Conservation (phyloP, 2,888 invertebrate species). For the Drosophila rellima region DNA sequence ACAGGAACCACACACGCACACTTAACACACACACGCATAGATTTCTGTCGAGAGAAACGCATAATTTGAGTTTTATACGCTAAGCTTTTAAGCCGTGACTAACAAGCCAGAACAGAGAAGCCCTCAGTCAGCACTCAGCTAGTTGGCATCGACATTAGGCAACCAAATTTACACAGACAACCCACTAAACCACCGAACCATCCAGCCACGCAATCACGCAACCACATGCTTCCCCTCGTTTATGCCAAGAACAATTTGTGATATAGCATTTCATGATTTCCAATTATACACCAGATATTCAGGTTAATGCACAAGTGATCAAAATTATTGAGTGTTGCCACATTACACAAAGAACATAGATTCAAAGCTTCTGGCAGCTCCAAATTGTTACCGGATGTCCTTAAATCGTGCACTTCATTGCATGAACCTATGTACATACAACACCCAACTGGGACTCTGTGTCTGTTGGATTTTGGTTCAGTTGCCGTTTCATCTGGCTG, state of each 20-base stretch:
- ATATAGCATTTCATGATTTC: slow-evolving; percentile 5
- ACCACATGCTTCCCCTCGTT: slow-evolving; percentile 5
- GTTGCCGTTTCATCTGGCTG: slow-evolving; percentile 20
- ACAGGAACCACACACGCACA: slow-evolving; percentile 60
- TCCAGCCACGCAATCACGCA: slow-evolving; percentile 2
- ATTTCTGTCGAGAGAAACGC: slow-evolving; percentile 53
- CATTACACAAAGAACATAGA: slow-evolving; percentile 1
- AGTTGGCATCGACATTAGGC: slow-evolving; percentile 22
- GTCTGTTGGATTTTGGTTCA: slow-evolving; percentile 2
- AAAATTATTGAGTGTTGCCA: slow-evolving; percentile 9
- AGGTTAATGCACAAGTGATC: background rate
- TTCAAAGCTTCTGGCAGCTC: slow-evolving; percentile 6
- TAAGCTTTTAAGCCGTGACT: slow-evolving; percentile 80
- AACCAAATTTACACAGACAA: slow-evolving; percentile 26
- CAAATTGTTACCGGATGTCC: slow-evolving; percentile 1
- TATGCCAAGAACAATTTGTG: slow-evolving; percentile 10
- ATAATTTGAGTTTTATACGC: slow-evolving; percentile 80
- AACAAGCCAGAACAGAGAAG: slow-evolving; percentile 54
- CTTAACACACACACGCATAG: background rate
- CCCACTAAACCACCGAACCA: background rate
- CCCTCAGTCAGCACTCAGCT: slow-evolving; percentile 35
- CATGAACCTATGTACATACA: slow-evolving; percentile 4
- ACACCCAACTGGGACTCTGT: slow-evolving; percentile 1
- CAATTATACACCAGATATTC: slow-evolving; percentile 1
- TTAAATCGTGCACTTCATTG: slow-evolving; percentile 14